Conservation (phyloP, 2,797 vertebrate species). For the Decapterus maruadsi region DNA sequence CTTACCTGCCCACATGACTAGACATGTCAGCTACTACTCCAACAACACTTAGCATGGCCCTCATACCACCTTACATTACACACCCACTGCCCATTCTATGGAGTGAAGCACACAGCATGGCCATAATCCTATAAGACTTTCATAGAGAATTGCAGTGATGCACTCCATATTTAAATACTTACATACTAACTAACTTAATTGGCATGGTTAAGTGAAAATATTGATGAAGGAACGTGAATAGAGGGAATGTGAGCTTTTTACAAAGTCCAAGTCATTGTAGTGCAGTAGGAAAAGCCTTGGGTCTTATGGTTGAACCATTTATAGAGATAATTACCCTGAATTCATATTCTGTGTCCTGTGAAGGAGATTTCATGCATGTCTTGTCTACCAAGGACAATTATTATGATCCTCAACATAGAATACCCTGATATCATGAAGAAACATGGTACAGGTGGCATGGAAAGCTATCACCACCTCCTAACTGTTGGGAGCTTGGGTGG, state of each 20-base stretch:
- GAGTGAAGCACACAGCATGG: not conserved
- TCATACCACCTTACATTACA: constrained; percentile 21
- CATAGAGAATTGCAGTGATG: not conserved
- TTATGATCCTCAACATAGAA: not conserved
- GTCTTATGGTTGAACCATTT: not conserved
- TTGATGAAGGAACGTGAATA: not conserved
- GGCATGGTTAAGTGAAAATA: not conserved
- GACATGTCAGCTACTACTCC: constrained; percentile 80
- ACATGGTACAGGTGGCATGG: not conserved
- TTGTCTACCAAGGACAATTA: not conserved
- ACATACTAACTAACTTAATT: no score
- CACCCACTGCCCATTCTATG: constrained; percentile 5
- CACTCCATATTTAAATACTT: not conserved
- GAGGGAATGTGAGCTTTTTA: not conserved
- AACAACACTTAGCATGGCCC: constrained; percentile 41
- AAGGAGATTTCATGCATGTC: not conserved
- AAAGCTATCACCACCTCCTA: not conserved
- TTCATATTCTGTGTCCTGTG: not conserved
- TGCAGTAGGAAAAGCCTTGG: not conserved
- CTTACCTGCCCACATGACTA: constrained; percentile 83
- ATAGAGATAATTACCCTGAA: not conserved
- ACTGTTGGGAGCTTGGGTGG: not conserved
- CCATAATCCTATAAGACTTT: not conserved
- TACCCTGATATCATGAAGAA: not conserved
- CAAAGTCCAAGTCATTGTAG: not conserved